These are phyloP conservation scores for Pemphigus obesinymphae DNA, from an alignment of 1,140 invertebrate species.

Conservation along the genomic window DNA sequence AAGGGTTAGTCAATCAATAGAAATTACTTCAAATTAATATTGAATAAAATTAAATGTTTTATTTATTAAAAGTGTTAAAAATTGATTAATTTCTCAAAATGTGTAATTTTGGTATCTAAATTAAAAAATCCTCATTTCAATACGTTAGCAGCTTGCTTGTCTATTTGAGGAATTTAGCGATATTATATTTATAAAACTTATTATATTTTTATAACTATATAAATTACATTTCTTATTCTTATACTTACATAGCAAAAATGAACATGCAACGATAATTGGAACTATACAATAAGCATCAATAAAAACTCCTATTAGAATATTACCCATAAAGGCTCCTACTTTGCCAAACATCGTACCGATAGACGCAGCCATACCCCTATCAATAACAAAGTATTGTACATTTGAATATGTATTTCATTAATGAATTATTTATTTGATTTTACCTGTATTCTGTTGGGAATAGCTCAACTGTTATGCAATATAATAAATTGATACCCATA, in stretches of 20 bases:
- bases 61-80: too few relatives aligned
- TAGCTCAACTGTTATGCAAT: conserved; percentile 20
- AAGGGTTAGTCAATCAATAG: too few relatives aligned
- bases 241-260: conserved; percentile 4
- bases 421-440: not conserved
- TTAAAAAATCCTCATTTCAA: too few relatives aligned
- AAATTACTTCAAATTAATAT: too few relatives aligned
- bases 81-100: too few relatives aligned
- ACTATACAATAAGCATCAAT: conserved; percentile 12
- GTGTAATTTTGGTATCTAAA: too few relatives aligned
- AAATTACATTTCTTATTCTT: not conserved
- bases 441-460: conserved; percentile 31
- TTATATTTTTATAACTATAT: not conserved
- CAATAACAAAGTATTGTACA: not conserved
- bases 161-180: too few relatives aligned
- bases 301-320: not conserved
- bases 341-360: conserved; percentile 19
- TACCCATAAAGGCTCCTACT: conserved; percentile 16
- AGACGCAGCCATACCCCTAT: conserved; percentile 17
- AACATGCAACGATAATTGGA: conserved; percentile 10
- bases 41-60: too few relatives aligned
- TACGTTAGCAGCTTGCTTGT: too few relatives aligned
- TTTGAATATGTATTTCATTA: not conserved
- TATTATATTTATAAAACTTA: too few relatives aligned
- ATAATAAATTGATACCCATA: conserved; percentile 4